phyloP scores from a whole-genome alignment of 2,113 vertebrate genomes.

The Nyctereutes procyonoides region DNA sequence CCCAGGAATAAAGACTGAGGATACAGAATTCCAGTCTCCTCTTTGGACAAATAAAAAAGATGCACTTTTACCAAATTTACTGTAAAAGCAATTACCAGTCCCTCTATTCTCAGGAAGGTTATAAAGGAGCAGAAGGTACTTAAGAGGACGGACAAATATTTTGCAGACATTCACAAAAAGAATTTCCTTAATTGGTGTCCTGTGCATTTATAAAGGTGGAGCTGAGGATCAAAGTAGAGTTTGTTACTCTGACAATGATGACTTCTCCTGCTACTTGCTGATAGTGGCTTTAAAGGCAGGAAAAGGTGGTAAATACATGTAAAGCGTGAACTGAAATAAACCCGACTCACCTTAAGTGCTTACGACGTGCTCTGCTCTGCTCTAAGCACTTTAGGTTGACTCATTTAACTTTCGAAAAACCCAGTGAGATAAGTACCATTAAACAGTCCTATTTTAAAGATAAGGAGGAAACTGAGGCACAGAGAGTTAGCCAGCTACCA shows the following conservation, averaged over 20 bases:
- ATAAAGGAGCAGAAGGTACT: not conserved
- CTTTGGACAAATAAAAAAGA: not conserved
- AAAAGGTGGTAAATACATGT: not conserved
- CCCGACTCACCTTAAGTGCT: not conserved
- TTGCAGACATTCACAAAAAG: slow-evolving; percentile 28
- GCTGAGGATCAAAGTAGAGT: not conserved
- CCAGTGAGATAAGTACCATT: not conserved
- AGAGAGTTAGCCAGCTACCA: not conserved
- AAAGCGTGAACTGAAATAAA: not conserved
- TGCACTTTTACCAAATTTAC: not conserved
- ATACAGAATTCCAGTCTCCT: not conserved
- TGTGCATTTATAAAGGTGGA: too few species aligned
- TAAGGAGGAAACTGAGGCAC: not conserved
- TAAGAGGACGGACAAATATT: slow-evolving; percentile 27
- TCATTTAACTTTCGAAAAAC: not conserved
- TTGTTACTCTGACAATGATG: not conserved
- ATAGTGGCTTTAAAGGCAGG: not conserved
- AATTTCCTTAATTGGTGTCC: not conserved
- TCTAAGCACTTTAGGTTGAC: not conserved
- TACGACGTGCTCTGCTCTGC: fast-evolving
- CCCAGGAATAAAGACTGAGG: not conserved
- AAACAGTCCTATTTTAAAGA: not conserved
- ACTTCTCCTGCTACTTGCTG: not conserved
- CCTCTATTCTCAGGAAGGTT: not conserved
- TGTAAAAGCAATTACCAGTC: not conserved